Percentiles rank a stretch among this genome's conserved stretches.
Conservation (phyloP, 2,888 invertebrate species). For the Molorchus minor region DNA sequence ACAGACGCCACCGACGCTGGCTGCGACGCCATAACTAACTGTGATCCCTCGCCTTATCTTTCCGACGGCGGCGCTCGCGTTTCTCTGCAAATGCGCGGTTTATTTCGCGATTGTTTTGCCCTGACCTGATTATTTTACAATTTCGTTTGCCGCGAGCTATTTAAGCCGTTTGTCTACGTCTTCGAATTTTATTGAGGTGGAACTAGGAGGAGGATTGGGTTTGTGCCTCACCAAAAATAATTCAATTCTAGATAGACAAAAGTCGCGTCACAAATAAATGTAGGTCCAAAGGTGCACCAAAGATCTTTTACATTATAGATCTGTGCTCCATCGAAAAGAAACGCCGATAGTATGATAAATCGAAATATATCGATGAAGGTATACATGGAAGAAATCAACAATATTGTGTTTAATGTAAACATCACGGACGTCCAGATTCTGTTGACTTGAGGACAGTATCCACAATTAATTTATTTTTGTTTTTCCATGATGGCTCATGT, state of each 20-base stretch:
- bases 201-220: neutral
- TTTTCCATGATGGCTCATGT: too few species aligned
- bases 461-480: too few species aligned
- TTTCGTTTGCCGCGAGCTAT: conserved; percentile 20
- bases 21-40: conserved; percentile 37
- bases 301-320: neutral
- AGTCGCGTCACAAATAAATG: neutral
- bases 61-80: conserved; percentile 31
- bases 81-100: conserved; percentile 38
- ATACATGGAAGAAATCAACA: too few species aligned
- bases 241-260: too few species aligned
- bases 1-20: conserved; percentile 48
- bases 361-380: too few species aligned
- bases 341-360: too few species aligned
- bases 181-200: conserved; percentile 7
- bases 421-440: too few species aligned
- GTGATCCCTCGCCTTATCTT: conserved; percentile 16
- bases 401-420: too few species aligned
- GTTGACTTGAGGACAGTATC: too few species aligned
- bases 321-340: neutral
- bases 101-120: conserved; percentile 41
- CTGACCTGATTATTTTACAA: conserved; percentile 48
- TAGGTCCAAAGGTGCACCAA: too few species aligned
- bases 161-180: conserved; percentile 19
- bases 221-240: neutral